phyloP scores from a whole-genome alignment of 2,113 vertebrate genomes.

The Amphiprion ocellaris region DNA sequence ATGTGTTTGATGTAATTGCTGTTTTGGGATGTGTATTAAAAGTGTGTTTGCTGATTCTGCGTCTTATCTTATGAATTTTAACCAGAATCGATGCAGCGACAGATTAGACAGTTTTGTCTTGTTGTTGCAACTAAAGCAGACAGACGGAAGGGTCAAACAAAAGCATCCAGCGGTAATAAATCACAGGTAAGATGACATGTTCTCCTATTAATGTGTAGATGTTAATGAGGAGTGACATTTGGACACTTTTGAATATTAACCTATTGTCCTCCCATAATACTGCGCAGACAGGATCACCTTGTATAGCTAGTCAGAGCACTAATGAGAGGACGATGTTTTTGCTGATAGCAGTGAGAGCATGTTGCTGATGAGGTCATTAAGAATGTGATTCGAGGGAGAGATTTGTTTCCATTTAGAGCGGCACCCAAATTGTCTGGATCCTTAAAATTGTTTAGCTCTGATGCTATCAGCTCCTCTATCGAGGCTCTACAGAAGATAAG shows the following conservation, averaged over 20 bases:
- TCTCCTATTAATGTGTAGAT: not conserved
- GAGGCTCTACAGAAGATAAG: not conserved
- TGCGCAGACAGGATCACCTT: not conserved
- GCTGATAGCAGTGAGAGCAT: not conserved
- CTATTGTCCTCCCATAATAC: not conserved
- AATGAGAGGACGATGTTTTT: slow-evolving; percentile 18
- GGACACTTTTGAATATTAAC: slow-evolving; percentile 15
- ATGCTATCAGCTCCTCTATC: slow-evolving; percentile 5
- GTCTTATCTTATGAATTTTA: slow-evolving; percentile 36
- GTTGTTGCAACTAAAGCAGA: not conserved
- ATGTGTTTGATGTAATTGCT: slow-evolving; percentile 26
- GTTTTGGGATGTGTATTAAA: slow-evolving; percentile 51
- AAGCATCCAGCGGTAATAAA: not conserved
- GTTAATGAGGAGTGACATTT: slow-evolving; percentile 17
- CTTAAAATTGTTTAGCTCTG: slow-evolving; percentile 1
- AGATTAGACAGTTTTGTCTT: slow-evolving; percentile 32
- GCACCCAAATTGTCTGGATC: slow-evolving; percentile 7
- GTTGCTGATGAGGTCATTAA: slow-evolving; percentile 15
- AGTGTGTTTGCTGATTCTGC: slow-evolving; percentile 34
- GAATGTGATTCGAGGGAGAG: slow-evolving; percentile 3
- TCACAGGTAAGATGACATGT: not conserved
- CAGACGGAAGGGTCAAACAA: not conserved
- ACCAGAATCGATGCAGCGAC: slow-evolving; percentile 1
- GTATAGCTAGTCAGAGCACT: not conserved
- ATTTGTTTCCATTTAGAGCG: slow-evolving; percentile 23